Evolutionary conservation across 2,797 vertebrate genomes (phyloP).

Genomic region (Muraenolepis orangiensis): DNA sequence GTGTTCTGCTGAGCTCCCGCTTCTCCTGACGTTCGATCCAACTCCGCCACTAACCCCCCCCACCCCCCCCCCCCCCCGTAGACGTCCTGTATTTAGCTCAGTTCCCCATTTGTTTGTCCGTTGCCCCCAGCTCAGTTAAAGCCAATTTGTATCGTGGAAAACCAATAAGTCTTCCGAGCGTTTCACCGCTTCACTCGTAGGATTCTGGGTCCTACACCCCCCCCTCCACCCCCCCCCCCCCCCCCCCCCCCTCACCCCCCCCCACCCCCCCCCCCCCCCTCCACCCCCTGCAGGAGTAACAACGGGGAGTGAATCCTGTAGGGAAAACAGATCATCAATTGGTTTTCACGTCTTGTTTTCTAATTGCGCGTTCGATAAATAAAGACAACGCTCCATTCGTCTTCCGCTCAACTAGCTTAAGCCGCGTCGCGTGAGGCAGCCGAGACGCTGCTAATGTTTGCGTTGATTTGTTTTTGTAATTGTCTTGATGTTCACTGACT

Average conservation of each 20-base stretch:
- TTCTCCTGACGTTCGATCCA: conserved; percentile 16
- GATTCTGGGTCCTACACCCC: too few relatives aligned
- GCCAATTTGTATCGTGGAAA: too few relatives aligned
- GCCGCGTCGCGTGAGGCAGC: neutral
- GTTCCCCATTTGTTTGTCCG: neutral
- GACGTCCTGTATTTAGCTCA: neutral
- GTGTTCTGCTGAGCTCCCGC: conserved; percentile 49
- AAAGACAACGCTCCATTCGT: neutral
- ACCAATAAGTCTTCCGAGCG: too few relatives aligned
- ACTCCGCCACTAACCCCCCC: neutral
- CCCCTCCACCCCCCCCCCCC: too few relatives aligned
- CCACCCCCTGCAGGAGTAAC: too few relatives aligned
- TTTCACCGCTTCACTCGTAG: too few relatives aligned
- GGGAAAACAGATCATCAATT: neutral
- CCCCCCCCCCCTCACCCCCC: too few relatives aligned
- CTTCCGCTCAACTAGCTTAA: neutral
- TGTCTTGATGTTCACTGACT: neutral
- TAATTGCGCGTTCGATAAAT: neutral
- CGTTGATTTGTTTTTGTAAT: neutral
- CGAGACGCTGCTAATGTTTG: neutral
- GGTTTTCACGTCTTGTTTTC: neutral
- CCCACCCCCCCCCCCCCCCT: too few relatives aligned
- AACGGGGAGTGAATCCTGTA: too few relatives aligned
- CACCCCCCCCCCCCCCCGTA: neutral
- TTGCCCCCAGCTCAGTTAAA: neutral